Percentiles rank a stretch among this genome's conserved stretches.
Evolutionary conservation across 1,140 invertebrate genomes (phyloP).

Genomic region (Drosophila suzukii): DNA sequence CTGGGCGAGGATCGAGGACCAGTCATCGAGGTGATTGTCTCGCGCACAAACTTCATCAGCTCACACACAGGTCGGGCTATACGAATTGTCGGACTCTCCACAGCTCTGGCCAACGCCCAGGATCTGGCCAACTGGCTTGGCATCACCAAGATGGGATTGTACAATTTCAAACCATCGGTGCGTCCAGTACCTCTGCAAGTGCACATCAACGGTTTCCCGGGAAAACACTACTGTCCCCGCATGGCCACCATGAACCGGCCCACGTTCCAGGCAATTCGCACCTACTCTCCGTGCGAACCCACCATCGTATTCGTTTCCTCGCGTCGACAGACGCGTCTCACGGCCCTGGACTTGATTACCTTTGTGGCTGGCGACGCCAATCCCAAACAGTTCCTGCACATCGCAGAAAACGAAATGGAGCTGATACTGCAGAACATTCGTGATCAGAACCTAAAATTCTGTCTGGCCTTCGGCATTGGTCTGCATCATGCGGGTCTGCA

Average conservation of each 20-base stretch:
- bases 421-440: constrained; percentile 90
- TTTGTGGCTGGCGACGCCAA: constrained; percentile 95
- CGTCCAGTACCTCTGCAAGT: constrained; percentile 98
- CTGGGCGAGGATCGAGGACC: constrained; percentile 95
- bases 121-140: constrained; percentile 99
- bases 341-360: constrained; percentile 97
- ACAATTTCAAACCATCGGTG: constrained; percentile 99
- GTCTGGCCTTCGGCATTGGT: constrained; percentile 98
- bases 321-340: constrained; percentile 97
- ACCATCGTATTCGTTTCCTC: constrained; percentile 98
- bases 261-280: constrained; percentile 97
- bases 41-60: constrained; percentile 95
- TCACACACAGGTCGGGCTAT: constrained; percentile 92
- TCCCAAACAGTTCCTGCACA: constrained; percentile 97
- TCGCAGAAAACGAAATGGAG: constrained; percentile 94
- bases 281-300: constrained; percentile 96
- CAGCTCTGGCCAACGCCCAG: constrained; percentile 98
- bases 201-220: constrained; percentile 93
- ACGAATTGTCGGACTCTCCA: constrained; percentile 97
- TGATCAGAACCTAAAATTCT: constrained; percentile 97
- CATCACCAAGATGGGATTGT: constrained; percentile 95
- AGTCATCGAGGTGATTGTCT: constrained; percentile 94
- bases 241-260: constrained; percentile 99
- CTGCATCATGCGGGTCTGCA: constrained; percentile 98
- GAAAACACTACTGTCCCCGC: constrained; percentile 98